Evolutionary conservation across 2,888 invertebrate genomes (phyloP), one percentile per base, ranked within the genome.

Genomic region (Apamea monoglypha): DNA sequence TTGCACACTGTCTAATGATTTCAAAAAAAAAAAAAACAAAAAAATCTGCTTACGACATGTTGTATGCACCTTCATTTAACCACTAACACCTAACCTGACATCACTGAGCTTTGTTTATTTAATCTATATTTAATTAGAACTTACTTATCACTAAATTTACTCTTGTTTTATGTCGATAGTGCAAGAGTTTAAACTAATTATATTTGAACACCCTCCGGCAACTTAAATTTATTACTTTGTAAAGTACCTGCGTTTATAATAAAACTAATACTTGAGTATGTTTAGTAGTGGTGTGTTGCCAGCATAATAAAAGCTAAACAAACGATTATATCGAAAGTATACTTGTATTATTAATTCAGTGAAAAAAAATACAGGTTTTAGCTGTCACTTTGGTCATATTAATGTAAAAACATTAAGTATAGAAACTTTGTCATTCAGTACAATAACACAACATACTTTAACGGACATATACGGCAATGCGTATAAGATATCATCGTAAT

Each of bases 61-160:
- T 79, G 25, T 16, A 56, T 72, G 71, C 70, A 74, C 79, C 70
- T 76, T 87, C 91, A 91, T 92, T 91, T 89, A 86, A 81, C 77
- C 82, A 89, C 87, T 78, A 76, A 67, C 73, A 80, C 59, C 68
- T 18, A 70, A 63, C 7, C 44, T 10, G 73, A 53, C 18, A 50
- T 47, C 10, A 44, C 53, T 10, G 3, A n/a, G 25, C 4, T 77
- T 80, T 76, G 72, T 81, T 82, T 74, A 76, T 47, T 78, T 80
- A 81, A 84, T 82, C 50, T 80, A 12, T 85, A 66, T 80, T 75
- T 78, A 81, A 85, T 71, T 68, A 79, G 47, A 40, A 61, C 56
- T 73, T 85, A 21, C 32, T 82, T 75, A 85, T 71, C 76, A 73
- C n/a, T 63, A 18, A 64, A 72, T n/a, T 53, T n/a, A 50, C 64